Percentiles rank a stretch among this genome's conserved stretches.
Evolutionary conservation across 2,113 vertebrate species (phyloP).

Genomic region (Ondatra zibethicus): DNA sequence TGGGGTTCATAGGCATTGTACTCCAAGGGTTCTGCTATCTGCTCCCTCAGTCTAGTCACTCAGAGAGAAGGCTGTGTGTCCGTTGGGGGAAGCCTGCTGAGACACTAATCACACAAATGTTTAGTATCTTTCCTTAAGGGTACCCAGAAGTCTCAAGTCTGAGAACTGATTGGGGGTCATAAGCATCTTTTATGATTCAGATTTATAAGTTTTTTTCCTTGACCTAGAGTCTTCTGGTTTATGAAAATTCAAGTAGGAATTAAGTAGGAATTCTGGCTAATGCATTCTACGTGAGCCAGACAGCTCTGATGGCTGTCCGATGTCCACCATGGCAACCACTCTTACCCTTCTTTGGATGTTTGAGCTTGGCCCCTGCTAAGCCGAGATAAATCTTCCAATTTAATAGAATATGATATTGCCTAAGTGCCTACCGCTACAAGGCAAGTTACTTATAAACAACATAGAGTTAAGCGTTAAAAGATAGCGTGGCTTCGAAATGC

Average conservation of each 20-base stretch:
- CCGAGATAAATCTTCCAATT: neutral
- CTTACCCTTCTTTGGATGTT: neutral
- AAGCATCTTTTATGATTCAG: neutral
- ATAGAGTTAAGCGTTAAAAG: conserved; percentile 50
- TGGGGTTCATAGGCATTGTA: neutral
- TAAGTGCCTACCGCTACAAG: neutral
- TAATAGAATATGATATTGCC: neutral
- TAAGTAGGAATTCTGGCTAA: neutral
- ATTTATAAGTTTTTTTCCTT: neutral
- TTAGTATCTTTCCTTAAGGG: neutral
- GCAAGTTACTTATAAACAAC: conserved; percentile 13
- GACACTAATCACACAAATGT: neutral
- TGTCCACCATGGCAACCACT: neutral
- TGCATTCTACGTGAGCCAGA: neutral
- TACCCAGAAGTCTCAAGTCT: neutral
- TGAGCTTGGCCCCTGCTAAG: neutral
- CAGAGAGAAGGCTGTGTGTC: neutral
- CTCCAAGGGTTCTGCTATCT: neutral
- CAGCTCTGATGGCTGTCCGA: neutral
- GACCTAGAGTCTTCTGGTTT: neutral
- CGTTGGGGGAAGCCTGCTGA: neutral
- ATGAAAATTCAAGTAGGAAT: neutral
- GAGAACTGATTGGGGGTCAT: neutral
- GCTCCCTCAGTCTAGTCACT: neutral
- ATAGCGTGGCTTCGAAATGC: neutral